Evolutionary conservation across 2,113 vertebrate genomes (phyloP).

Genomic region (Urocitellus parryii): DNA sequence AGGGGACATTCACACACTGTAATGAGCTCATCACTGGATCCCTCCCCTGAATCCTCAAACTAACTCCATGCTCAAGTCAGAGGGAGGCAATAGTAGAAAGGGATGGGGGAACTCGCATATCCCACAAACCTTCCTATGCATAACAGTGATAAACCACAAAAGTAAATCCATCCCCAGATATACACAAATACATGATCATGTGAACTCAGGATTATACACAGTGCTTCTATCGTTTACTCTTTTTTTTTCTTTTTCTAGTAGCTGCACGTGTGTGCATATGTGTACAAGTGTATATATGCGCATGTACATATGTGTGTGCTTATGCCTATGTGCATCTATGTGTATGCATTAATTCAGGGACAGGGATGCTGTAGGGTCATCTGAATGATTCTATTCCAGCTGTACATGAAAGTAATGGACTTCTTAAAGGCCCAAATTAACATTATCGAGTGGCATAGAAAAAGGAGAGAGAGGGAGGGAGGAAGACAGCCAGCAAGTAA

Average conservation of each 20-base stretch:
- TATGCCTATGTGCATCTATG: no score
- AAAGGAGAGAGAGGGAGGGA: neutral
- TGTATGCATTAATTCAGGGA: neutral
- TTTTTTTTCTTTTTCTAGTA: neutral
- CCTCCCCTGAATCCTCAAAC: neutral
- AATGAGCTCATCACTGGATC: neutral
- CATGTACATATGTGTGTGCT: no score
- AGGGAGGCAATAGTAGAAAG: neutral
- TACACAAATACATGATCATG: neutral
- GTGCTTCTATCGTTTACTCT: accelerated
- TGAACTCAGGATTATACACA: neutral
- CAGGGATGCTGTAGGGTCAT: neutral
- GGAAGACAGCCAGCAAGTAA: conserved; percentile 9
- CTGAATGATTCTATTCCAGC: conserved; percentile 78
- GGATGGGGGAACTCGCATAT: neutral
- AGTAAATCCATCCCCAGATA: neutral
- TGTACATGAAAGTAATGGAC: conserved; percentile 78
- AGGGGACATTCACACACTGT: neutral
- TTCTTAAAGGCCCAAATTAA: conserved; percentile 83
- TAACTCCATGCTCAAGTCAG: neutral
- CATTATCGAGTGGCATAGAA: conserved; percentile 74
- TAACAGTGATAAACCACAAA: neutral
- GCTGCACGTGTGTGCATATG: neutral
- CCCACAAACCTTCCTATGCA: neutral
- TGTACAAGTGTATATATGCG: accelerated